Base-by-base conservation (phyloP, 2,888 invertebrate genomes). In the Philaethria dido region DNA sequence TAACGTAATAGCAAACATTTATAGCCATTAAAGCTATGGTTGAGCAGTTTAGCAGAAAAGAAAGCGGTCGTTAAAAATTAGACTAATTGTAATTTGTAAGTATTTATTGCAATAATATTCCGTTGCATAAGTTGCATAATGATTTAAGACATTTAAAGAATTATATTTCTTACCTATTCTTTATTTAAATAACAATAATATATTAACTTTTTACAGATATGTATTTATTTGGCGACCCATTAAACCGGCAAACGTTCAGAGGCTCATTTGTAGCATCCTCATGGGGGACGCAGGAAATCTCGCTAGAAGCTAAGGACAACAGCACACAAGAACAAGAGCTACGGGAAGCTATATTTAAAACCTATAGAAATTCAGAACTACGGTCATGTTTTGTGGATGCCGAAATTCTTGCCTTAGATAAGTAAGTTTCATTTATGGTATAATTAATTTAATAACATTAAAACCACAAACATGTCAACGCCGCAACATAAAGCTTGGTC, bases 381-480 rank as follows among this genome's bases (percentile, higher is more conserved):
- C 94, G 95, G 73, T 94, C 96, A 74, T 95, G 96, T 66, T 98
- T 96, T 83, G 93, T 96, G 69, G 94, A 95, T 22, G 95, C 96
- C 33, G 97, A 98, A 81, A 95, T 97, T 66, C 92, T 98, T 62
- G 97, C 97, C 22, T 93, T 98, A 62, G 97, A 98, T 85, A 97
- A 96, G 97, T 97, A 89, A 93, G 93, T 70, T 18, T 36, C 20
- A 42, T 45, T 36, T 36, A 36, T 22, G 29, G 8, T 39, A 20
- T 13, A 62, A 18, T 18, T 20, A 13, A 13, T 1, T 39, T 39
- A 13, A 39, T 39, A 39, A 39, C 1, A 39, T 13, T 39, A 13
- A 33, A 39, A 39, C 13, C 2, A 39, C 39, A 39, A 39, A 39
- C 8, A 39, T 39, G 13, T 13, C 39, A 39, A 11, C 13, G 13